Evolutionary conservation across 2,113 vertebrate genomes (phyloP).

Genomic region (Sterrhoptilus dennistouni): DNA sequence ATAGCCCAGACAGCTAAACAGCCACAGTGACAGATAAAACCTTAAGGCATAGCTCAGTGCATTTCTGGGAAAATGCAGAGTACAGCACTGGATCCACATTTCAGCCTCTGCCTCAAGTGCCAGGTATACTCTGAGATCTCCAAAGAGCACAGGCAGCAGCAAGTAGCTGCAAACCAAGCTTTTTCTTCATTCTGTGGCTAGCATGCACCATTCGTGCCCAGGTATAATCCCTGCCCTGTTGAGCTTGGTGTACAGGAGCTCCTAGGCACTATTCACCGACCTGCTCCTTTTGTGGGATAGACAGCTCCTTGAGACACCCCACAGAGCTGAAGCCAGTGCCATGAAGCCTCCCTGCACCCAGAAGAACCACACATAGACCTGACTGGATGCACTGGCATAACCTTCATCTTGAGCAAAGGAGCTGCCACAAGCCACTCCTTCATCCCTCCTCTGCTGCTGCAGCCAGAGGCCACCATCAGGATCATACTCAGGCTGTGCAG

Average conservation of each 20-base stretch:
- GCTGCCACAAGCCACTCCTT: neutral
- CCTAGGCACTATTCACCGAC: neutral
- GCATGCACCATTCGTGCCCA: accelerated
- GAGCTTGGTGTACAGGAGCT: neutral
- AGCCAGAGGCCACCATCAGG: neutral
- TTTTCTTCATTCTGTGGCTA: neutral
- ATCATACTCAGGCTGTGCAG: no score
- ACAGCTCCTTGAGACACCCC: neutral
- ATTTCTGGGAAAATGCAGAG: neutral
- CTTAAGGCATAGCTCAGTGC: neutral
- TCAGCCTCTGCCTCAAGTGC: neutral
- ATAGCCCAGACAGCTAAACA: neutral
- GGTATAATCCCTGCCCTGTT: accelerated
- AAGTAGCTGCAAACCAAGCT: neutral
- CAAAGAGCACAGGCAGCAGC: neutral
- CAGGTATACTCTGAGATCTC: neutral
- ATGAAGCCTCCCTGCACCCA: neutral
- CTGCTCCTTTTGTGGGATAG: neutral
- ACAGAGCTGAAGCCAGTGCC: neutral
- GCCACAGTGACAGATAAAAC: neutral
- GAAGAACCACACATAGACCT: neutral
- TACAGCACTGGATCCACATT: neutral
- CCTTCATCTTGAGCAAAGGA: neutral
- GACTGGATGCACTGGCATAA: neutral
- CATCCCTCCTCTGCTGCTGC: neutral